Percentiles rank a stretch among this genome's conserved stretches.
phyloP scores from a whole-genome alignment of 1,140 invertebrate species.

The Palaemon carinicauda region DNA sequence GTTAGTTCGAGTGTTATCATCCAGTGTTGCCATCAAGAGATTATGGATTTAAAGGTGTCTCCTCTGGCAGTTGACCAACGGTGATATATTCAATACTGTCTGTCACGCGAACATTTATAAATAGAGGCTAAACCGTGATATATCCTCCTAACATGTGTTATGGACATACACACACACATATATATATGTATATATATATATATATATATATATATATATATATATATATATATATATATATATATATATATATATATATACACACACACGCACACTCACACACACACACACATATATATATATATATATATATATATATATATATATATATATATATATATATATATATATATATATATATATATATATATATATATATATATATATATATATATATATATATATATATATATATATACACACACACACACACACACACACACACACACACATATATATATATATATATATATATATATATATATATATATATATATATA shows the following conservation, averaged over 20 bases:
- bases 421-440: neutral
- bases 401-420: conserved; percentile 9
- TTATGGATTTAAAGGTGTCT: neutral
- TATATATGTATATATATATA: no score
- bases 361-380: no score
- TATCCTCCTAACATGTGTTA: no score
- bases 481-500: no score
- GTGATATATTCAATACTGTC: neutral
- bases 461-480: no score
- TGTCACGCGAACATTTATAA: neutral
- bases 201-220: no score
- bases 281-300: neutral
- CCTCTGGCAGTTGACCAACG: neutral
- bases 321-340: conserved; percentile 8
- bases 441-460: neutral
- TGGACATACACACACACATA: no score
- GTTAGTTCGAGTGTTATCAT: neutral
- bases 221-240: no score
- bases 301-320: neutral
- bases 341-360: neutral
- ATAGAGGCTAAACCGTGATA: no score
- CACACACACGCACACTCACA: neutral
- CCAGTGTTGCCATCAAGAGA: neutral
- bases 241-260: no score
- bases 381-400: neutral